Evolutionary conservation across 2,888 invertebrate genomes (phyloP), one percentile per base, ranked within the genome.

Genomic region (Caenorhabditis wallacei): DNA sequence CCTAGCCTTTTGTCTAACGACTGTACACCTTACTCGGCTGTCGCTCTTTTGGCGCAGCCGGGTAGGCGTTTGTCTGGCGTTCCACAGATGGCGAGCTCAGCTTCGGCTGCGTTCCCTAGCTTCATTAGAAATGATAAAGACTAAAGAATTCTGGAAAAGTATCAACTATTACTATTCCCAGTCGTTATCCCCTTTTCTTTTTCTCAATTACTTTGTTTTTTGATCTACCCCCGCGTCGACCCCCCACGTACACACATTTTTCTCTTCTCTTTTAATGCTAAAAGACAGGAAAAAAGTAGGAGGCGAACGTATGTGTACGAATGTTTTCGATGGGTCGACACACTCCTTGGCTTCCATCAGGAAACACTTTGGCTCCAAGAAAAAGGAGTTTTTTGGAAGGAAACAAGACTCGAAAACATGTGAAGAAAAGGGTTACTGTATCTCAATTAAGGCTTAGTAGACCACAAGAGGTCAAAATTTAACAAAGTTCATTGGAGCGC

Each of bases 321-420:
- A 66, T 56, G 74, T 74, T 74, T 74, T 74, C 64, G 63, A 72
- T 72, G 72, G 59, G 59, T 22, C 22, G 57, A 3, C 53, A 24
- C 4, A n/a, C n/a, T n/a, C n/a, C n/a, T n/a, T n/a, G n/a, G n/a
- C 48, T 63, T 63, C 40, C 61, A 61, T 59, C 70, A 57, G 72
- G 63, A 72, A 72, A 72, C 72, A 72, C 72, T 72, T 63, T 63
- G 13, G 46, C 18, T 48, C 35, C 37, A 11, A 53, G 11, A 24
- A 53, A 16, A 40, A 16, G 5, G 18, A 59, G 59, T 22, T 54
- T 57, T 57, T 59, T 16, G 22, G 20, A 40, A 11, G 20, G 20
- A 57, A 16, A 43, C 8, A 46, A 30, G n/a, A 56, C 10, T 10
- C 10, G 35, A 10, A 35, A 35, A 35, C 10, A 10, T 35, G 35